Conservation (phyloP, 2,888 invertebrate genomes). For the Athalia cordata region DNA sequence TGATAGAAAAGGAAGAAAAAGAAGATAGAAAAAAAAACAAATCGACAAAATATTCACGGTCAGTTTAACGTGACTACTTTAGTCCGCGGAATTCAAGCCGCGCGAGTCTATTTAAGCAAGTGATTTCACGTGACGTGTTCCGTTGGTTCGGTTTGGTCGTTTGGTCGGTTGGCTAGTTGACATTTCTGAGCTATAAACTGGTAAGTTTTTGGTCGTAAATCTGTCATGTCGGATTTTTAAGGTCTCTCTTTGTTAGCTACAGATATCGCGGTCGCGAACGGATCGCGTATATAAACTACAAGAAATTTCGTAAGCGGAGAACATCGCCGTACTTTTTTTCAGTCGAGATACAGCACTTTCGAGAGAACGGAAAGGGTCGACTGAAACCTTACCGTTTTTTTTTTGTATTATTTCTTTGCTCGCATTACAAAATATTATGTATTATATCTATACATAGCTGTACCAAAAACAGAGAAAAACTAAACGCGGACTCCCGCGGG, state of each 20-base stretch:
- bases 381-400: no score
- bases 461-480: not conserved
- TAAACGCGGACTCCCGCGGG: not conserved
- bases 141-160: not conserved
- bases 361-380: no score
- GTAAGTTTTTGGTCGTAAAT: slow-evolving; percentile 64
- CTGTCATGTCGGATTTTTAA: slow-evolving; percentile 60
- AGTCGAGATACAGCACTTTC: no score
- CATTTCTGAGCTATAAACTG: slow-evolving; percentile 54
- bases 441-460: no score
- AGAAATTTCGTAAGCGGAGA: no score
- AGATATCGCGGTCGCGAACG: not conserved
- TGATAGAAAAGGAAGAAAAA: no score
- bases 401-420: no score
- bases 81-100: not conserved
- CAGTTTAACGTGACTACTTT: not conserved
- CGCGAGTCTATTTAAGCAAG: not conserved
- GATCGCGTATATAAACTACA: not conserved
- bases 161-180: slow-evolving; percentile 31
- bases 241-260: slow-evolving; percentile 60
- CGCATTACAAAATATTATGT: no score
- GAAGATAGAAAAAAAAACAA: not conserved
- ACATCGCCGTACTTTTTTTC: not conserved
- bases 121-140: slow-evolving; percentile 5
- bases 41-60: not conserved